phyloP scores from a whole-genome alignment of 2,888 invertebrate genomes.

The Hymenopus coronatus region DNA sequence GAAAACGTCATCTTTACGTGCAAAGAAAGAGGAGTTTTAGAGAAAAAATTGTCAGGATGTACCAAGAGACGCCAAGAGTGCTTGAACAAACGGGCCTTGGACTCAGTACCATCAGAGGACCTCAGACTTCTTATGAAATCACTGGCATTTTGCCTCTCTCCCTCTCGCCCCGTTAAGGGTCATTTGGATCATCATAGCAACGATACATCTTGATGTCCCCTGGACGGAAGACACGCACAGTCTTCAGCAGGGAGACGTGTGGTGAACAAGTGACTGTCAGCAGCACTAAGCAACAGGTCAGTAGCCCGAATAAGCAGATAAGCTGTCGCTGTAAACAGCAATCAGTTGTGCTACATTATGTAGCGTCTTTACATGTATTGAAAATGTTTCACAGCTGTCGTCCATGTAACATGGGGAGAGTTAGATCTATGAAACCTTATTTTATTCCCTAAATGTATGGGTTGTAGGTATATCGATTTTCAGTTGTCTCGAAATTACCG shows the following conservation, averaged over 20 bases:
- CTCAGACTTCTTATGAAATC: not conserved
- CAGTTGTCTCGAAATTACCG: too few relatives aligned
- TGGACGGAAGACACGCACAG: not conserved
- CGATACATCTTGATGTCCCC: not conserved
- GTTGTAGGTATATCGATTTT: too few relatives aligned
- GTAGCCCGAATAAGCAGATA: not conserved
- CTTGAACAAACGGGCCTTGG: not conserved
- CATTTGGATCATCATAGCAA: not conserved
- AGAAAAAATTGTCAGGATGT: too few relatives aligned
- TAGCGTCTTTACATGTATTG: too few relatives aligned
- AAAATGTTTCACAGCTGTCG: too few relatives aligned
- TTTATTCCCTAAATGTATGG: too few relatives aligned
- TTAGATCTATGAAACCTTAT: too few relatives aligned
- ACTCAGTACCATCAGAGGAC: not conserved
- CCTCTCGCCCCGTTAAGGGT: not conserved
- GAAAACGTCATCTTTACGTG: too few relatives aligned
- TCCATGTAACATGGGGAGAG: too few relatives aligned
- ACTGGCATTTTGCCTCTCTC: not conserved
- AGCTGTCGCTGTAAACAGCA: too few relatives aligned
- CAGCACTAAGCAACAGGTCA: not conserved
- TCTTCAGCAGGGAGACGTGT: not conserved
- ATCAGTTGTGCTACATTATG: too few relatives aligned
- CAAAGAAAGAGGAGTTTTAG: too few relatives aligned
- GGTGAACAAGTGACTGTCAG: not conserved
- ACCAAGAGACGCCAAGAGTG: not conserved